phyloP scores from a whole-genome alignment of 2,888 invertebrate species.

The Nemotelus nigrinus region DNA sequence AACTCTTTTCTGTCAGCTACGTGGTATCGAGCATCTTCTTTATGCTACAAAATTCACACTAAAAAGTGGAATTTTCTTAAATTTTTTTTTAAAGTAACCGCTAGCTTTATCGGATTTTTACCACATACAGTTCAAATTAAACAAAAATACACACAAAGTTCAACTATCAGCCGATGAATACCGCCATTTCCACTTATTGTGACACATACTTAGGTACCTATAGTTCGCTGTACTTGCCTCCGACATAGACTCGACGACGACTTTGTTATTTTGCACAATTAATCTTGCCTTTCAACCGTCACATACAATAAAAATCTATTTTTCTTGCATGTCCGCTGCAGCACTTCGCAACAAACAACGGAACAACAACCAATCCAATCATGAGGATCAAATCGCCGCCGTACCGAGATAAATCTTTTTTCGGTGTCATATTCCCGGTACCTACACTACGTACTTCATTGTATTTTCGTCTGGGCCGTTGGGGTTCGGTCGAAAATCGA shows the following conservation, averaged over 20 bases:
- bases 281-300: conserved; percentile 38
- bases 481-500: no score
- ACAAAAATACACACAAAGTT: no score
- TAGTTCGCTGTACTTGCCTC: conserved; percentile 36
- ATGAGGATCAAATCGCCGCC: conserved; percentile 17
- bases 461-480: no score
- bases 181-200: conserved; percentile 3
- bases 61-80: no score
- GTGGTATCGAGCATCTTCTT: no score
- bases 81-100: no score
- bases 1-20: no score
- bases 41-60: no score
- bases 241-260: conserved; percentile 34
- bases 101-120: no score
- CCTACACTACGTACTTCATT: neutral
- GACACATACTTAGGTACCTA: neutral
- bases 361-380: conserved; percentile 17
- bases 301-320: conserved; percentile 26
- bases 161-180: neutral
- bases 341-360: conserved; percentile 4
- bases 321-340: conserved; percentile 26
- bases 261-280: conserved; percentile 39
- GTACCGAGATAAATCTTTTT: neutral
- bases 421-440: neutral
- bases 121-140: no score